Conservation (phyloP, 1,140 invertebrate species). For the Mycetomoellerius zeteki region DNA sequence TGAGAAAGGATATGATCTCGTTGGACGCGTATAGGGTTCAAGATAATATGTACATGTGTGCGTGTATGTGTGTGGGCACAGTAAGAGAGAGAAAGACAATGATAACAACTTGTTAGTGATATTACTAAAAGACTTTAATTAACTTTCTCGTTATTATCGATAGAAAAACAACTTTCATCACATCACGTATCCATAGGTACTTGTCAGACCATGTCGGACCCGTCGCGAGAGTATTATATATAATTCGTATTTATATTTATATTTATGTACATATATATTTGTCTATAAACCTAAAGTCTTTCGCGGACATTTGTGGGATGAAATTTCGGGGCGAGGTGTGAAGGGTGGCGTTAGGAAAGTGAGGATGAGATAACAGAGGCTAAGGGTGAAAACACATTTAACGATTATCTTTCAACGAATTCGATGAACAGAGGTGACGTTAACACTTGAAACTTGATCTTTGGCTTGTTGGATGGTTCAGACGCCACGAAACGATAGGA, state of each 20-base stretch:
- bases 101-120: slow-evolving; percentile 74
- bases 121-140: slow-evolving; percentile 82
- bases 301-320: slow-evolving; percentile 33
- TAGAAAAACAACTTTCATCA: slow-evolving; percentile 83
- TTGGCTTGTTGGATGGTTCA: slow-evolving; percentile 61
- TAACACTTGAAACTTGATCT: slow-evolving; percentile 30
- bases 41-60: slow-evolving; percentile 9
- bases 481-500: slow-evolving; percentile 81
- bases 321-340: background rate
- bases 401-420: slow-evolving; percentile 32
- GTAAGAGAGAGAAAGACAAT: slow-evolving; percentile 63
- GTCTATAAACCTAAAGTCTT: slow-evolving; percentile 62
- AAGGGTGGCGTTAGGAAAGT: background rate
- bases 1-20: slow-evolving; percentile 29
- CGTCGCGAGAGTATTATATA: slow-evolving; percentile 67
- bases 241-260: slow-evolving; percentile 63
- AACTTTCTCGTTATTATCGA: slow-evolving; percentile 75
- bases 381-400: slow-evolving; percentile 59
- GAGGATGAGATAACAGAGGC: slow-evolving; percentile 29
- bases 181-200: slow-evolving; percentile 81
- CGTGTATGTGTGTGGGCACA: slow-evolving; percentile 2
- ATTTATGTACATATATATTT: slow-evolving; percentile 63
- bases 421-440: slow-evolving; percentile 59
- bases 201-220: slow-evolving; percentile 72
- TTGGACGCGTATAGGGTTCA: slow-evolving; percentile 40